Conservation (phyloP, 2,113 vertebrate genomes). For the Ceyx margarethae region DNA sequence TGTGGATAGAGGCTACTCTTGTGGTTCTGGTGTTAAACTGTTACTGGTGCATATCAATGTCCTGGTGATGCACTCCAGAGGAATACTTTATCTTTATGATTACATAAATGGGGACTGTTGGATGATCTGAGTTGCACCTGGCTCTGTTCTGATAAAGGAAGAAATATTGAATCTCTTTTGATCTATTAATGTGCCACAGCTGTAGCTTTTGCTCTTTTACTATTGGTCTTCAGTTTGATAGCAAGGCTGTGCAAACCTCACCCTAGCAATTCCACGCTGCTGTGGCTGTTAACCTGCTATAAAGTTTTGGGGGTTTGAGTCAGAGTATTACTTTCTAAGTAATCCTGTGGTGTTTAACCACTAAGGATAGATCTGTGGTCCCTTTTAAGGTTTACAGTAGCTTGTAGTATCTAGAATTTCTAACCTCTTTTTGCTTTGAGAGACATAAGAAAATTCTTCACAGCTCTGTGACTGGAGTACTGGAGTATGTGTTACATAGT, state of each 20-base stretch:
- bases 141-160: background rate
- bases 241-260: background rate
- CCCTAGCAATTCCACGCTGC: background rate
- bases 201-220: background rate
- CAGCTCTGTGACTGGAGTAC: background rate
- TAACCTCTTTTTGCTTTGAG: background rate
- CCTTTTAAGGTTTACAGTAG: background rate
- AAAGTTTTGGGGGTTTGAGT: background rate
- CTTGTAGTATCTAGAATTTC: background rate
- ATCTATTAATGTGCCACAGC: background rate
- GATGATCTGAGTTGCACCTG: background rate
- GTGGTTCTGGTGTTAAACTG: background rate
- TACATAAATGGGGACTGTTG: rapidly evolving
- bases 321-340: background rate
- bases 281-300: background rate
- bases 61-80: background rate
- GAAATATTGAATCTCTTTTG: background rate
- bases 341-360: background rate
- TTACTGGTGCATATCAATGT: background rate
- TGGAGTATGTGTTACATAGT: background rate
- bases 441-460: background rate
- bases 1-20: background rate
- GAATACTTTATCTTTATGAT: background rate
- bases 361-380: background rate
- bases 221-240: background rate